Conservation (phyloP, 2,888 invertebrate species). For the Hetaerina titia region DNA sequence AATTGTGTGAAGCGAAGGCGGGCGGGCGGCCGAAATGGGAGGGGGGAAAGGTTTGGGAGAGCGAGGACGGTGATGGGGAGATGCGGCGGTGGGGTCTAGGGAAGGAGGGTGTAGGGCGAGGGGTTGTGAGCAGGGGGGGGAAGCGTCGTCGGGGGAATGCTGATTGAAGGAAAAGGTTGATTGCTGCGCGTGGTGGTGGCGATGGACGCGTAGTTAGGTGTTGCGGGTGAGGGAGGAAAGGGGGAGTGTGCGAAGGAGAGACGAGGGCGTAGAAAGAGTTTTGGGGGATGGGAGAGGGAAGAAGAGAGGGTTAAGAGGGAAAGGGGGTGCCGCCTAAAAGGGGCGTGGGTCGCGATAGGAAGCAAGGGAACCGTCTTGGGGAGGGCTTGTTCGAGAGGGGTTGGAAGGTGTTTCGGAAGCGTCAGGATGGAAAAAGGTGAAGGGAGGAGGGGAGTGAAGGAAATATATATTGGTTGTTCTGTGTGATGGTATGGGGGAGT, state of each 20-base stretch:
- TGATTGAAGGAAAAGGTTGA: conserved; percentile 49
- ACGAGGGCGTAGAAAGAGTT: not conserved
- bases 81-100: not conserved
- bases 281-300: conserved; percentile 12
- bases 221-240: not conserved
- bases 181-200: not conserved
- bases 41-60: not conserved
- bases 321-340: not conserved
- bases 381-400: not conserved
- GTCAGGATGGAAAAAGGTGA: not conserved
- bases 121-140: conserved; percentile 4
- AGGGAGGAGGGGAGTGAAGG: not conserved
- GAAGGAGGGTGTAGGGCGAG: not conserved
- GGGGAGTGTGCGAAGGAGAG: not conserved
- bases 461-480: too few relatives aligned
- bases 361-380: not conserved
- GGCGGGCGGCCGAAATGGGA: not conserved
- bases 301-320: not conserved
- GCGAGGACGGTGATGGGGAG: not conserved
- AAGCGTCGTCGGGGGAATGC: conserved; percentile 7
- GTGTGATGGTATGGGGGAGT: not conserved
- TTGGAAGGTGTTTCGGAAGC: not conserved
- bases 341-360: too few relatives aligned
- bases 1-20: not conserved
- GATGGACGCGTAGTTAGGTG: not conserved